A percentile compares a stretch with the other conserved stretches of the same genome.
Evolutionary conservation across 2,797 vertebrate species (phyloP).

Genomic region (Sorex maritimensis): DNA sequence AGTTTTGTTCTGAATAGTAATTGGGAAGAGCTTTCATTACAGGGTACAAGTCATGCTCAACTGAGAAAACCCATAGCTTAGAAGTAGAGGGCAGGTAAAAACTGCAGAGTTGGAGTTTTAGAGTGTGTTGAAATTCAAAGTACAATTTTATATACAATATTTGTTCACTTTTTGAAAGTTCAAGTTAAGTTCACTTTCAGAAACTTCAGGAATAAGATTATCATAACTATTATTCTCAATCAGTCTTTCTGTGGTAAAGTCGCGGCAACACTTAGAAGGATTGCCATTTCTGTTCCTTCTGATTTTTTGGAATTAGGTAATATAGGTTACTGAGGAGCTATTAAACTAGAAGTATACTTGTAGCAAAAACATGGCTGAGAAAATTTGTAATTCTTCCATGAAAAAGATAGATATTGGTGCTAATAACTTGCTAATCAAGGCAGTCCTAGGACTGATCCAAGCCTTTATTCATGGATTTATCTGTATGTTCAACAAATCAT

Average conservation of each 20-base stretch:
- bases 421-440: not conserved
- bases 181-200: not conserved
- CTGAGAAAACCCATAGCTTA: not conserved
- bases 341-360: slow-evolving; percentile 14
- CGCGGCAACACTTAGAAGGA: not conserved
- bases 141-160: not conserved
- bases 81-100: not conserved
- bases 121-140: not conserved
- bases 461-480: not conserved
- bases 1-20: not conserved
- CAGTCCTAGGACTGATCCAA: not conserved
- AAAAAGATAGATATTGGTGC: not conserved
- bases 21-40: not conserved
- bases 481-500: not conserved
- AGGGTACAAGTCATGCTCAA: not conserved
- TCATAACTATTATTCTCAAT: not conserved
- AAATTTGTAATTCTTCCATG: not conserved
- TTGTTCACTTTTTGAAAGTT: not conserved
- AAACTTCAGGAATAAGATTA: not conserved
- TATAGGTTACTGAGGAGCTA: not conserved
- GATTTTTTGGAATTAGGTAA: slow-evolving; percentile 58
- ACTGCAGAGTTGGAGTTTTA: not conserved
- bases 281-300: slow-evolving; percentile 13
- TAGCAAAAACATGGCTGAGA: not conserved
- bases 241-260: slow-evolving; percentile 13